Conservation (phyloP, 2,113 vertebrate species). For the Ariopsis seemanni region DNA sequence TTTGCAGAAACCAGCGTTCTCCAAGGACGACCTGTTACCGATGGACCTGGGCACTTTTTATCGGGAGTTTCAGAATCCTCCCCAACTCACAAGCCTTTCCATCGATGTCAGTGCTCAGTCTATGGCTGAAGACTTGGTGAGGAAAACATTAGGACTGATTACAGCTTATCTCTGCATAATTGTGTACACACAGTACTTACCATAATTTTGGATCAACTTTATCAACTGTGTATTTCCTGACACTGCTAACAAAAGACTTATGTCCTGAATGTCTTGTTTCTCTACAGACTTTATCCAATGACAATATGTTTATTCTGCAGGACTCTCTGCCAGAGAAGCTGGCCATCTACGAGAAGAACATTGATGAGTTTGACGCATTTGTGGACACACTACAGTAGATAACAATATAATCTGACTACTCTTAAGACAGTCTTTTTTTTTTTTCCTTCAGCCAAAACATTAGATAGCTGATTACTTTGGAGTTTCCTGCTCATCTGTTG, state of each 20-base stretch:
- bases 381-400: constrained; percentile 94
- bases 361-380: constrained; percentile 97
- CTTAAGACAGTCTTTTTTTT: not conserved
- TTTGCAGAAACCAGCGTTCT: constrained; percentile 92
- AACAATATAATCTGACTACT: not conserved
- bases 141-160: constrained; percentile 42
- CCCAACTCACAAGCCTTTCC: constrained; percentile 93
- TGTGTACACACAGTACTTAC: not conserved
- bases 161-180: not conserved
- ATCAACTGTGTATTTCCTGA: not conserved
- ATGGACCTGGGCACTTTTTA: constrained; percentile 99
- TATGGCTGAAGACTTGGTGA: constrained; percentile 98
- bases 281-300: not conserved
- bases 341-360: constrained; percentile 94
- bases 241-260: not conserved
- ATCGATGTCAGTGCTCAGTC: constrained; percentile 94
- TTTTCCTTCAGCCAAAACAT: constrained; percentile 3
- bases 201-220: not conserved
- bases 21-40: constrained; percentile 95
- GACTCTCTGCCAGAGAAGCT: constrained; percentile 96
- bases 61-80: constrained; percentile 97
- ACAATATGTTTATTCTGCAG: constrained; percentile 64
- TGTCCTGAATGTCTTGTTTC: not conserved
- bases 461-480: not conserved
- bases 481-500: not conserved